A percentile compares a stretch with the other conserved stretches of the same genome.
Conservation (phyloP, 2,888 invertebrate genomes). For the Lithophane socia region DNA sequence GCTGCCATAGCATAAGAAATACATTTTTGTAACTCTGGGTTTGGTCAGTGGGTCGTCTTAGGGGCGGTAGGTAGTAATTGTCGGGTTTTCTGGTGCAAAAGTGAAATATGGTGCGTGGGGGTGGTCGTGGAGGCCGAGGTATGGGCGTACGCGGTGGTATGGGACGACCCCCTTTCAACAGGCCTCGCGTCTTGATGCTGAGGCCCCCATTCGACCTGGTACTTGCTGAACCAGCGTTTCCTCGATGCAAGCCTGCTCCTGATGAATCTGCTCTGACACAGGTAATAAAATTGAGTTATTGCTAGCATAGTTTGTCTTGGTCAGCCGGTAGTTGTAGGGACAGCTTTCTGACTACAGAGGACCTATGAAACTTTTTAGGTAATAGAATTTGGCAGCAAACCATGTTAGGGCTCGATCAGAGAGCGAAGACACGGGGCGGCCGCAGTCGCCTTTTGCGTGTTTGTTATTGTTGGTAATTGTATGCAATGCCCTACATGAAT, state of each 20-base stretch:
- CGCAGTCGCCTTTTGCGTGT: background rate
- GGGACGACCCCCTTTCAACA: constrained; percentile 86
- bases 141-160: constrained; percentile 92
- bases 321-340: background rate
- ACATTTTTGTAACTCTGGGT: no score
- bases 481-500: background rate
- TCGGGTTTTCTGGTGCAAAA: background rate
- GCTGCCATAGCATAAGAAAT: no score
- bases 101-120: constrained; percentile 92
- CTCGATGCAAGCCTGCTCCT: constrained; percentile 93
- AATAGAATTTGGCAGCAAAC: background rate
- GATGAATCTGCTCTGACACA: constrained; percentile 96
- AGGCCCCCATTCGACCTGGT: constrained; percentile 97
- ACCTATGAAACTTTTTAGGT: background rate
- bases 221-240: constrained; percentile 97
- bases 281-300: constrained; percentile 82
- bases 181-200: constrained; percentile 84
- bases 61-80: background rate
- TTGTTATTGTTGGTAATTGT: no score
- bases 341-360: background rate
- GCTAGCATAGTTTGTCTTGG: background rate
- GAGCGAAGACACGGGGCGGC: background rate
- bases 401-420: background rate
- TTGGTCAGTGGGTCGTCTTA: background rate
- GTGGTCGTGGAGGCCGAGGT: constrained; percentile 91